phyloP scores from a whole-genome alignment of 1,140 invertebrate species.

The Drosophila tropicalis region DNA sequence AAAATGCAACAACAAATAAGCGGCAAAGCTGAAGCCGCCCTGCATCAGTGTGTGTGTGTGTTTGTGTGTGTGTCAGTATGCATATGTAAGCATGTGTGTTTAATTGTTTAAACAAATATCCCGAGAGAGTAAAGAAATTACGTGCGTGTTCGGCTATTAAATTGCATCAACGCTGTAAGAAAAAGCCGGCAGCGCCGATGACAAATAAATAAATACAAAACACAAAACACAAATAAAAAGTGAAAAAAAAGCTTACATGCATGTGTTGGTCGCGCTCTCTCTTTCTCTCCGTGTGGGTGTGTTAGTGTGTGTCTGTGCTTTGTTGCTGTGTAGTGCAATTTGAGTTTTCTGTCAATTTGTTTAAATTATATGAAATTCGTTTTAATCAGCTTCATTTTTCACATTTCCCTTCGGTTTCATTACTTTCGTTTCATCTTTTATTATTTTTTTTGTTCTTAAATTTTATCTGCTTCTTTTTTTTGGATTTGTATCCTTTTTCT shows the following conservation, averaged over 20 bases:
- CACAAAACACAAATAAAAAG: neutral
- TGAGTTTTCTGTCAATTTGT: conserved; percentile 26
- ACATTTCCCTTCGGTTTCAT: conserved; percentile 30
- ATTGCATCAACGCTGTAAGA: conserved; percentile 36
- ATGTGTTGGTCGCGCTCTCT: neutral
- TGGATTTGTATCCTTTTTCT: conserved; percentile 29
- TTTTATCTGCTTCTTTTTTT: conserved; percentile 19
- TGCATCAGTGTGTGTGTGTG: neutral
- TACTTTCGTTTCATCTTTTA: conserved; percentile 37
- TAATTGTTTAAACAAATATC: conserved; percentile 58
- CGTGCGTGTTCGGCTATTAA: conserved; percentile 36
- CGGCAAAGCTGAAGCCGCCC: no score
- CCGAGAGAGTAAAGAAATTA: conserved; percentile 25
- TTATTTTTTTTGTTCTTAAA: conserved; percentile 32
- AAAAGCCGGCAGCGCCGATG: conserved; percentile 11
- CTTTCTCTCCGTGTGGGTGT: neutral
- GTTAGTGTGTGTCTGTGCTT: neutral
- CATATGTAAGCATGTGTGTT: conserved; percentile 29
- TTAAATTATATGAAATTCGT: conserved; percentile 16
- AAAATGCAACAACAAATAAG: no score
- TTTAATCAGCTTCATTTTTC: conserved; percentile 1
- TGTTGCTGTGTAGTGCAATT: conserved; percentile 21
- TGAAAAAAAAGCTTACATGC: neutral
- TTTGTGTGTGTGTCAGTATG: conserved; percentile 7
- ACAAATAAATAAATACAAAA: conserved; percentile 1